These are phyloP conservation scores for Henricia sp. DNA, from an alignment of 53 echinoderm and acorn worm genomes.

Conservation along the genomic window DNA sequence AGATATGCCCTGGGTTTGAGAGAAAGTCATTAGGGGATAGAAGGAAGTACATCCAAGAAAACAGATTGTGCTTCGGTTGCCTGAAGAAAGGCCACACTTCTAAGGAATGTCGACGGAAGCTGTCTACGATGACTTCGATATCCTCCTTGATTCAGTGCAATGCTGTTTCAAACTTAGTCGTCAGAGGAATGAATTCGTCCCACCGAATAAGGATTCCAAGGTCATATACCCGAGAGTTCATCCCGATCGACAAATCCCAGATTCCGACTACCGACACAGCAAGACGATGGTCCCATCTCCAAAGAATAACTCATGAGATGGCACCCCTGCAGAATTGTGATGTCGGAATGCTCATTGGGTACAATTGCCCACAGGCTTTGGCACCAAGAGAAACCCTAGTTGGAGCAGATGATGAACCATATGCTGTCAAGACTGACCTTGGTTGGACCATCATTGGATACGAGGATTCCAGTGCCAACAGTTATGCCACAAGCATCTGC, in stretches of 20 bases:
- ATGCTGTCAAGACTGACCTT: slow-evolving; percentile 54
- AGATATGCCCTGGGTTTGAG: slow-evolving; percentile 41
- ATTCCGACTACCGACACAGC: slow-evolving; percentile 54
- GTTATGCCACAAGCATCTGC: slow-evolving; percentile 35
- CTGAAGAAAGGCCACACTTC: slow-evolving; percentile 64
- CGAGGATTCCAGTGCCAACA: neutral
- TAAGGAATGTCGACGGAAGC: slow-evolving; percentile 54
- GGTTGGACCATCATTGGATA: slow-evolving; percentile 68
- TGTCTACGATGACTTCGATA: slow-evolving; percentile 23
- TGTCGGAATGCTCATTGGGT: slow-evolving; percentile 53
- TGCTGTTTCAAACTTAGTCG: neutral
- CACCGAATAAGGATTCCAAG: slow-evolving; percentile 13
- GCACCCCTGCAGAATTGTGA: slow-evolving; percentile 51
- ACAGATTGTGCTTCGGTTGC: slow-evolving; percentile 68
- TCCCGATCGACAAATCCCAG: slow-evolving; percentile 40
- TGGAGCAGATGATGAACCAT: slow-evolving; percentile 46
- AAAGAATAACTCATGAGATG: slow-evolving; percentile 30
- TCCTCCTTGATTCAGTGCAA: neutral
- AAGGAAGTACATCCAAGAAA: slow-evolving; percentile 32
- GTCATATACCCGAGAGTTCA: slow-evolving; percentile 22
- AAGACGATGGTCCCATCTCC: slow-evolving; percentile 27
- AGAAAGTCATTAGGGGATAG: slow-evolving; percentile 17
- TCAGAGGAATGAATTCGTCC: neutral
- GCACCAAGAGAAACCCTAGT: slow-evolving; percentile 50
- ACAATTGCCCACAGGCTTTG: slow-evolving; percentile 59